These are phyloP conservation scores for Bursaphelenchus okinawaensis DNA, from an alignment of 2,888 invertebrate genomes.

Conservation along the genomic window DNA sequence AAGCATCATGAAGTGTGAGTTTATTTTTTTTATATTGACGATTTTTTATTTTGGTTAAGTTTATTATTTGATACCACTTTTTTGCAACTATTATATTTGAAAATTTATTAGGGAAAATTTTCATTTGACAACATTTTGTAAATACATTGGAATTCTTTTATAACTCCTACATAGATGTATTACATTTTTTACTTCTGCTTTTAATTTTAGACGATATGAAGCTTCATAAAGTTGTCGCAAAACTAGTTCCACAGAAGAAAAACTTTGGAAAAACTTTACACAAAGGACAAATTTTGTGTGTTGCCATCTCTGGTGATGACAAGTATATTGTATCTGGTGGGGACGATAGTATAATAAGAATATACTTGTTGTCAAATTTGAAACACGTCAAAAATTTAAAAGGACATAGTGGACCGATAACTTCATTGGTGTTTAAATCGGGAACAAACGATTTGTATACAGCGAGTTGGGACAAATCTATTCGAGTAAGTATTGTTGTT, in stretches of 20 bases:
- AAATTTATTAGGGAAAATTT: too few relatives aligned
- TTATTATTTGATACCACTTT: background rate
- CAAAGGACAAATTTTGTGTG: constrained; percentile 39
- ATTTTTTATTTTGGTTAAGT: background rate
- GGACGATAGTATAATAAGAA: constrained; percentile 43
- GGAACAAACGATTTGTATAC: constrained; percentile 45
- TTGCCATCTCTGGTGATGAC: constrained; percentile 49
- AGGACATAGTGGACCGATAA: constrained; percentile 46
- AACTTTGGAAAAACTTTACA: constrained; percentile 31
- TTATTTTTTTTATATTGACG: background rate
- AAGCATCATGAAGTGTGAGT: constrained; percentile 49
- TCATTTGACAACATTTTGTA: background rate
- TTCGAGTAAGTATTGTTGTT: constrained; percentile 10
- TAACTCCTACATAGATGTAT: too few relatives aligned
- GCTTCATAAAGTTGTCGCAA: constrained; percentile 38
- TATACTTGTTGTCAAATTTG: constrained; percentile 47
- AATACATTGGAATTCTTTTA: background rate
- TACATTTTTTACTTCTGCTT: too few relatives aligned
- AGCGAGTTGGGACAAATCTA: constrained; percentile 36
- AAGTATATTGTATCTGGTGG: constrained; percentile 47
- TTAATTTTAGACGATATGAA: constrained; percentile 40
- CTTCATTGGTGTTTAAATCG: constrained; percentile 41
- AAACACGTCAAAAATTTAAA: constrained; percentile 38
- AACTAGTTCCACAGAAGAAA: constrained; percentile 36
- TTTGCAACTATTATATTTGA: too few relatives aligned